Percentiles rank a stretch among this genome's conserved stretches.
Evolutionary conservation across 2,888 invertebrate species (phyloP).

Genomic region (Ichneumoninae sp.): DNA sequence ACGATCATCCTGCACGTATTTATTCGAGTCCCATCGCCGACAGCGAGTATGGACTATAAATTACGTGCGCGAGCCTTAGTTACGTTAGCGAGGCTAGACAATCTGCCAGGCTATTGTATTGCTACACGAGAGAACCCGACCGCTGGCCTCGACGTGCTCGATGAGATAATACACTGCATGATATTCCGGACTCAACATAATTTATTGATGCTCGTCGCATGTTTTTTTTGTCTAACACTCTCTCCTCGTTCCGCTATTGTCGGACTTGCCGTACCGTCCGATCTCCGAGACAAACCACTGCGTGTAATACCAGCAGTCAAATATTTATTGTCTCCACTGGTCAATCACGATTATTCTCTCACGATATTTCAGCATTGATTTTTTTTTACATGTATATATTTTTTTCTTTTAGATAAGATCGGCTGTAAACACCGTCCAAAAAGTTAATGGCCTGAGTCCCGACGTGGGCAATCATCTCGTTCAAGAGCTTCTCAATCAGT

Average conservation of each 20-base stretch:
- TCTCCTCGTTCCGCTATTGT: neutral
- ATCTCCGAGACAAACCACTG: neutral
- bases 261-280: neutral
- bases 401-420: slow-evolving; percentile 74
- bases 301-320: neutral
- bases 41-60: slow-evolving; percentile 3
- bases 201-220: slow-evolving; percentile 37
- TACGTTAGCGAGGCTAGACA: slow-evolving; percentile 20
- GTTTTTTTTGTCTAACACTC: neutral
- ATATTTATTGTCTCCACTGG: neutral
- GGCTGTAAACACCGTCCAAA: slow-evolving; percentile 77
- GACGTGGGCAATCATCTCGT: slow-evolving; percentile 75
- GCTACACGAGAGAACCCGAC: slow-evolving; percentile 6
- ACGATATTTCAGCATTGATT: neutral
- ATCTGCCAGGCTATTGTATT: slow-evolving; percentile 9
- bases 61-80: slow-evolving; percentile 22
- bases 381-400: neutral
- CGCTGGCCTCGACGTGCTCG: slow-evolving; percentile 34
- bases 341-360: neutral
- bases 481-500: slow-evolving; percentile 75
- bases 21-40: slow-evolving; percentile 13
- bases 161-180: slow-evolving; percentile 41
- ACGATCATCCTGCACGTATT: slow-evolving; percentile 32
- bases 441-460: slow-evolving; percentile 78
- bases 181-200: slow-evolving; percentile 35